phyloP scores from a whole-genome alignment of 1,140 invertebrate species.

The Choristoneura fumiferana region DNA sequence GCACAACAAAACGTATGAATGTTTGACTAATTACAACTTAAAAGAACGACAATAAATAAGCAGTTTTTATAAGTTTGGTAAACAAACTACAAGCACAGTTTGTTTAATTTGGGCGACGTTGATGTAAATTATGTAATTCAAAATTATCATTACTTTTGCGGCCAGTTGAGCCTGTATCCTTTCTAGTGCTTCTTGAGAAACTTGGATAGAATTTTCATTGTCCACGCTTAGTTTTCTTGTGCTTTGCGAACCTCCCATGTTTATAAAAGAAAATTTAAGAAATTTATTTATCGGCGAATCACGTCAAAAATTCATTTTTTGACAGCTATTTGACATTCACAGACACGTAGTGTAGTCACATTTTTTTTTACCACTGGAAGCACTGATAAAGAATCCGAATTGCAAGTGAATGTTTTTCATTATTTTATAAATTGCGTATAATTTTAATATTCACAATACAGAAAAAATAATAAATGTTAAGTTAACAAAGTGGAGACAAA shows the following conservation, averaged over 20 bases:
- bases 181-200: conserved; percentile 68
- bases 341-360: neutral
- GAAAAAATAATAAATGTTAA: too few species aligned
- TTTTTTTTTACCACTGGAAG: neutral
- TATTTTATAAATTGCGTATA: too few species aligned
- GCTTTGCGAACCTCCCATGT: conserved; percentile 71
- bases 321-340: conserved; percentile 32
- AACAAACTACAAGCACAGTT: conserved; percentile 22
- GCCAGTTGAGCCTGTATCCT: conserved; percentile 65
- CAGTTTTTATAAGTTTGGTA: neutral
- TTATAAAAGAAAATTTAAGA: conserved; percentile 57
- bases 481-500: too few species aligned
- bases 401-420: too few species aligned
- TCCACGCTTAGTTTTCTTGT: conserved; percentile 68
- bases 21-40: neutral
- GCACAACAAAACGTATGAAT: neutral
- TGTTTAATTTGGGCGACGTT: conserved; percentile 59
- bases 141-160: conserved; percentile 62
- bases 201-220: conserved; percentile 70
- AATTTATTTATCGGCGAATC: conserved; percentile 60
- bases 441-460: too few species aligned
- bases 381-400: neutral
- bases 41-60: neutral
- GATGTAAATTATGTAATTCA: conserved; percentile 74
- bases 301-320: conserved; percentile 69